Percentiles rank a stretch among this genome's conserved stretches.
phyloP scores from a whole-genome alignment of 53 echinoderm and acorn worm genomes.

The Zoroaster sp. region DNA sequence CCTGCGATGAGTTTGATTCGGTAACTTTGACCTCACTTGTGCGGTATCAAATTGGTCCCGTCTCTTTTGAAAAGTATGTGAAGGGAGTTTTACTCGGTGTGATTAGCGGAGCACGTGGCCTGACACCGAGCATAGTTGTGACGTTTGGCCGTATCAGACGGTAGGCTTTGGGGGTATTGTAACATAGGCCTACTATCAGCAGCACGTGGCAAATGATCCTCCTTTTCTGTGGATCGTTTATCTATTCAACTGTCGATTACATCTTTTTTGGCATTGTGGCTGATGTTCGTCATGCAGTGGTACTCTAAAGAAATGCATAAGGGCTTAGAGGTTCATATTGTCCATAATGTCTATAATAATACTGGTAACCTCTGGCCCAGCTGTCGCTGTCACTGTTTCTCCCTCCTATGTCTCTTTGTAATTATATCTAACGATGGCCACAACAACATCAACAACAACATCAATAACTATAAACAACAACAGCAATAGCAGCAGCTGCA shows the following conservation, averaged over 20 bases:
- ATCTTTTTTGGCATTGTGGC: neutral
- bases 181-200: neutral
- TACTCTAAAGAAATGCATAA: too few species aligned
- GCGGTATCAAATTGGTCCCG: neutral
- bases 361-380: neutral
- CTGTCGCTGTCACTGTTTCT: neutral
- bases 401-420: too few species aligned
- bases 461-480: neutral
- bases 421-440: too few species aligned
- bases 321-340: too few species aligned
- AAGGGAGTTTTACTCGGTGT: neutral
- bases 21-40: neutral
- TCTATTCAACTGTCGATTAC: neutral
- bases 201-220: constrained; percentile 24
- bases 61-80: neutral
- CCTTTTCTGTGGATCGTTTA: constrained; percentile 5
- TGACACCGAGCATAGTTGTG: constrained; percentile 21
- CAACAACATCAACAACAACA: neutral
- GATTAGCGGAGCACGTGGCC: constrained; percentile 23
- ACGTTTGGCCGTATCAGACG: constrained; percentile 27
- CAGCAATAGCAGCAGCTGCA: neutral
- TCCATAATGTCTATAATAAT: too few species aligned
- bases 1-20: too few species aligned
- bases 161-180: constrained; percentile 10
- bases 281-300: too few species aligned